Evolutionary conservation across 2,888 invertebrate genomes (phyloP), one percentile per base, ranked within the genome.

Genomic region (Iphiclides podalirius): DNA sequence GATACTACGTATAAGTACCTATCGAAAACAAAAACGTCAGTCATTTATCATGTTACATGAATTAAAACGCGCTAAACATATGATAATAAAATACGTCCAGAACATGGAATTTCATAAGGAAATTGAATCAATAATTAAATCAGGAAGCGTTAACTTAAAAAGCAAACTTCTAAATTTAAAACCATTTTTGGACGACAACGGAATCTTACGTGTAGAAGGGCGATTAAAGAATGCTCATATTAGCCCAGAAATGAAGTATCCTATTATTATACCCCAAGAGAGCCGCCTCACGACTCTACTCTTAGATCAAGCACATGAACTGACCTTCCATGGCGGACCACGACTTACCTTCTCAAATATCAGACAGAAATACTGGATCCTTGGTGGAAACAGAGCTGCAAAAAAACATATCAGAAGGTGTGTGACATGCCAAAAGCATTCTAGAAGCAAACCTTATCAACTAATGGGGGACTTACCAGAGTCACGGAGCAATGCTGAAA

Each of bases 241-340:
- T 7, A 8, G 26, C 9, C 26, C 6, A 8, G 26, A 26, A 8
- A 26, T 26, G 26, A 61, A 57, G 26, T 59, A 64, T 55, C 64
- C 64, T 0, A 57, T 67, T 3, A 48, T 60, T 36, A 9, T 59
- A 20, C 60, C 54, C 15, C 26, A 12, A 31, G 36, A 51, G 14
- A 13, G 12, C 16, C 16, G n/a, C 4, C 17, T 61, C n/a, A 52
- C 52, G 0, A 45, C 47, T 6, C 15, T 60, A 13, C 37, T 61
- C 17, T 14, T 64, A n/a, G 1, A 8, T 0, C 50, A 62, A 31
- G 58, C 59, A 0, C 58, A 62, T 20, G 0, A 13, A 0, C 44
- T 43, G 13, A 56, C 58, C 33, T 20, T 65, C 1, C 67, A 67
- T 47, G 65, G 65, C 2, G 63, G 62, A 7, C 52, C 55, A 1